These are phyloP conservation scores for Pseudonaja textilis DNA, from an alignment of 2,113 vertebrate species.

Conservation along the genomic window DNA sequence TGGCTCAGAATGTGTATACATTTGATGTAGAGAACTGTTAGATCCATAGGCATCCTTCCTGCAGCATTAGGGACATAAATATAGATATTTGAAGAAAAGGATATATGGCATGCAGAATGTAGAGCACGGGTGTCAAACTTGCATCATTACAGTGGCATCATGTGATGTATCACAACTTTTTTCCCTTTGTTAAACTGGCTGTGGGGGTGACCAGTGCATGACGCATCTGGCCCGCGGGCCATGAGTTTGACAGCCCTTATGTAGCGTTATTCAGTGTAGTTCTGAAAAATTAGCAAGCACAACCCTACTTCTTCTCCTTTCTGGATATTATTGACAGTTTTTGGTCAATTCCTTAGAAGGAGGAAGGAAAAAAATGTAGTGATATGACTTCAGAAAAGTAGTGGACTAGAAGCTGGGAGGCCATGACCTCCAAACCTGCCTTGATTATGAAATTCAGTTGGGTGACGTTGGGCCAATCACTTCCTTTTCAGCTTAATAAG, in stretches of 20 bases:
- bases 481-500: not conserved
- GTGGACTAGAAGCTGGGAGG: not conserved
- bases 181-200: too few relatives aligned
- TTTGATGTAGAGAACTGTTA: not conserved
- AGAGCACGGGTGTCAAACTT: too few relatives aligned
- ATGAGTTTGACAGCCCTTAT: too few relatives aligned
- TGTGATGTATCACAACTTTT: too few relatives aligned
- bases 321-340: not conserved
- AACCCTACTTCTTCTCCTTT: not conserved
- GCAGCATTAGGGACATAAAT: not conserved
- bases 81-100: not conserved
- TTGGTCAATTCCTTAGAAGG: not conserved
- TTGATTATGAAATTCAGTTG: not conserved
- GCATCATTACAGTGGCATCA: too few relatives aligned
- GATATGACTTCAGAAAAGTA: not conserved
- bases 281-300: not conserved
- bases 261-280: not conserved
- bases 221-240: too few relatives aligned
- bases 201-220: too few relatives aligned
- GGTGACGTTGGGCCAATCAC: not conserved
- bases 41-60: not conserved
- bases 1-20: not conserved
- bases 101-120: not conserved
- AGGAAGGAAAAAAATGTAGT: not conserved
- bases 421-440: not conserved